Evolutionary conservation across 2,113 vertebrate species (phyloP).

Genomic region (Anhinga anhinga): DNA sequence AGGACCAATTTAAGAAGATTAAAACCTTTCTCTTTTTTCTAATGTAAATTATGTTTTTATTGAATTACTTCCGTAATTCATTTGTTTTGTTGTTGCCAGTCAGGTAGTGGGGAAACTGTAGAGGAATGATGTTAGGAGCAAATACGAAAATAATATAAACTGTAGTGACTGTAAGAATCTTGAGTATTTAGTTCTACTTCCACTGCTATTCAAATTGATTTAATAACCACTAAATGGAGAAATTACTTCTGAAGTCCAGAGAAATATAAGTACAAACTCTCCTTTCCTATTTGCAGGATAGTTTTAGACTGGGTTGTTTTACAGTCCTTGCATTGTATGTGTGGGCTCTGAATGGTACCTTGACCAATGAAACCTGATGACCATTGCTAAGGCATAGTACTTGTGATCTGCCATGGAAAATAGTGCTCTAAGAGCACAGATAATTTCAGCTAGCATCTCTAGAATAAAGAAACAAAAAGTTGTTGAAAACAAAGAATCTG

Average conservation of each 20-base stretch:
- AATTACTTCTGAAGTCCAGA: background rate
- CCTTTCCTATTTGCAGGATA: background rate
- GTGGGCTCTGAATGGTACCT: background rate
- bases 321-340: background rate
- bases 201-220: background rate
- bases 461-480: background rate
- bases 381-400: background rate
- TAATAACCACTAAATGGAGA: background rate
- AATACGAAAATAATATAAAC: background rate
- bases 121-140: background rate
- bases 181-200: background rate
- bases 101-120: background rate
- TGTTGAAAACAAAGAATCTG: background rate
- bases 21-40: background rate
- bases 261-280: background rate
- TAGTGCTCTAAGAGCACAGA: background rate
- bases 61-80: conserved; percentile 7
- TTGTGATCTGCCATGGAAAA: background rate
- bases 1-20: conserved; percentile 28
- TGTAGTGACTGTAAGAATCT: background rate
- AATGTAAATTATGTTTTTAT: conserved; percentile 33
- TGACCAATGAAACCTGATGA: background rate
- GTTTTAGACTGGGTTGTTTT: background rate
- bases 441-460: background rate
- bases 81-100: conserved; percentile 25